A percentile compares a stretch with the other conserved stretches of the same genome.
Conservation (phyloP, 2,888 invertebrate species). For the Phasia obesa region DNA sequence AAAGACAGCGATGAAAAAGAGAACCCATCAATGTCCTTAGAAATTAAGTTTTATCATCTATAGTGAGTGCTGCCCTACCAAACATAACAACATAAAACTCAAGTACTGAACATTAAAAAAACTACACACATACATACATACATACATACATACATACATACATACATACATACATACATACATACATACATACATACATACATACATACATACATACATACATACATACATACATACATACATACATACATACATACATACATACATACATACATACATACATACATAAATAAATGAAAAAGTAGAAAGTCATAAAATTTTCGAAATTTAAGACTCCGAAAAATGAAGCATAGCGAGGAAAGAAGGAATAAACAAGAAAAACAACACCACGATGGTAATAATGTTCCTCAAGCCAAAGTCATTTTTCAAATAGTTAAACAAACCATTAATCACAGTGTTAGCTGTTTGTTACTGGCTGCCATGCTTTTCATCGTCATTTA, state of each 20-base stretch:
- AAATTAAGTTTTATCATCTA: slow-evolving; percentile 29
- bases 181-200: too few relatives aligned
- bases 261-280: too few relatives aligned
- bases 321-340: slow-evolving; percentile 28
- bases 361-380: not conserved
- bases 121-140: too few relatives aligned
- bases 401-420: slow-evolving; percentile 65
- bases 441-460: slow-evolving; percentile 71
- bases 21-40: slow-evolving; percentile 16
- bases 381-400: slow-evolving; percentile 59
- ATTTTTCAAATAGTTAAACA: slow-evolving; percentile 73
- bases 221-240: too few relatives aligned
- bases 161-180: too few relatives aligned
- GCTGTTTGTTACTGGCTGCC: slow-evolving; percentile 29
- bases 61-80: not conserved
- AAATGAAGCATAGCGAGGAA: not conserved
- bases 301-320: slow-evolving; percentile 30
- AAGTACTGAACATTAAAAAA: slow-evolving; percentile 14
- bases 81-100: slow-evolving; percentile 10
- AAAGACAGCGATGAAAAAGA: slow-evolving; percentile 2
- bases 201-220: too few relatives aligned
- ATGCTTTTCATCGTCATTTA: slow-evolving; percentile 44
- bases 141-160: too few relatives aligned
- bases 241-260: too few relatives aligned
- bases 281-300: not conserved